A percentile compares a stretch with the other conserved stretches of the same genome.
These are phyloP conservation scores for Myotis planiceps DNA, from an alignment of 2,797 vertebrate species.

Conservation along the genomic window DNA sequence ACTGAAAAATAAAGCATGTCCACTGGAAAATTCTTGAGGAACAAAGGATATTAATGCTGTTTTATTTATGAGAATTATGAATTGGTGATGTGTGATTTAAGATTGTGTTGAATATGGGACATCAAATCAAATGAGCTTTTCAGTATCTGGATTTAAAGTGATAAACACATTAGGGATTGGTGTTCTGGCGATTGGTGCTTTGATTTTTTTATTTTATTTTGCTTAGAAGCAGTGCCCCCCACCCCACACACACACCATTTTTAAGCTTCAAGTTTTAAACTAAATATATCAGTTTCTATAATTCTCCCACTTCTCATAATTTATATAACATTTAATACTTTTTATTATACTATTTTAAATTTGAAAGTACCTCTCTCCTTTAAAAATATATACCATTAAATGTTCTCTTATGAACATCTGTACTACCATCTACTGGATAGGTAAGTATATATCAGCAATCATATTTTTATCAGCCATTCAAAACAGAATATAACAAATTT, in stretches of 20 bases:
- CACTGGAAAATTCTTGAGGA: neutral
- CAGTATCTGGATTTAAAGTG: neutral
- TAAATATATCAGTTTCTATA: neutral
- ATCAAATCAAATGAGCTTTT: neutral
- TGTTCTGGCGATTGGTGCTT: neutral
- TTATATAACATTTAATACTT: conserved; percentile 47
- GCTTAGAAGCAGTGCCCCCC: neutral
- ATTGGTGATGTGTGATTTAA: neutral
- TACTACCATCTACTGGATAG: conserved; percentile 89
- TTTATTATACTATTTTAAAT: neutral
- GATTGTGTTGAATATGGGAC: neutral
- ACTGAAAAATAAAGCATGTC: neutral
- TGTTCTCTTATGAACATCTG: conserved; percentile 85
- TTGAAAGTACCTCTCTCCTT: conserved; percentile 70
- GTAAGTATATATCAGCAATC: conserved; percentile 80
- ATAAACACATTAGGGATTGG: neutral
- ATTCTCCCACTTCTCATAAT: conserved; percentile 1
- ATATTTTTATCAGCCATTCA: conserved; percentile 37
- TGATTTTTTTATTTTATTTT: neutral
- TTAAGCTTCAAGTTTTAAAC: neutral
- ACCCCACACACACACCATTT: neutral
- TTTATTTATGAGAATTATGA: neutral
- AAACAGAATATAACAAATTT: conserved; percentile 19
- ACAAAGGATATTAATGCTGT: neutral
- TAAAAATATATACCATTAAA: conserved; percentile 55